phyloP scores from a whole-genome alignment of 1,140 invertebrate genomes.

The Drosophila jambulina region DNA sequence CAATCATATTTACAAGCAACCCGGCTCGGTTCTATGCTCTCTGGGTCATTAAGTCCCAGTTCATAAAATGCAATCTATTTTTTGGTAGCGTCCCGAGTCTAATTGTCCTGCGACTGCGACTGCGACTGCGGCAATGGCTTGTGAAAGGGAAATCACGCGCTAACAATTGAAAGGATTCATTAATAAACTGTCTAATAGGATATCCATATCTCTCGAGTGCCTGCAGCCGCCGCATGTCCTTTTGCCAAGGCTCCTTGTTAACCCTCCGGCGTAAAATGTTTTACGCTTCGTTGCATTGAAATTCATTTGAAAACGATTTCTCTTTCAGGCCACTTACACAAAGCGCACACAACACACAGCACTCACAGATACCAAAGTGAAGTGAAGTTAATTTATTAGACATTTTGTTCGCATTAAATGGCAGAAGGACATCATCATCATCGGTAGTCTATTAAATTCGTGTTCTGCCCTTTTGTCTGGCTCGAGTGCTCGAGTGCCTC shows the following conservation, averaged over 20 bases:
- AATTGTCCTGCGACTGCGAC: conserved; percentile 63
- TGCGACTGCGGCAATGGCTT: conserved; percentile 27
- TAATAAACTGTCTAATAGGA: conserved; percentile 83
- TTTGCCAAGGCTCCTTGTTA: conserved; percentile 62
- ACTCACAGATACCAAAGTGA: conserved; percentile 39
- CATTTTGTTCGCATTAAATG: conserved; percentile 82
- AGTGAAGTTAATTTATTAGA: conserved; percentile 85
- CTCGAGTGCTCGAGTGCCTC: conserved; percentile 62
- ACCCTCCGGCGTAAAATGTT: conserved; percentile 75
- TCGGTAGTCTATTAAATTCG: conserved; percentile 79
- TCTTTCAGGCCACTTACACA: conserved; percentile 80
- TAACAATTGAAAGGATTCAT: conserved; percentile 83
- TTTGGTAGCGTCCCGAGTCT: conserved; percentile 57
- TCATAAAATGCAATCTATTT: conserved; percentile 65
- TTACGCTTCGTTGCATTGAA: conserved; percentile 84
- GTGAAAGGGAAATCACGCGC: conserved; percentile 79
- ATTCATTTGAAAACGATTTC: conserved; percentile 84
- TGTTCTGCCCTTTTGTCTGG: conserved; percentile 74
- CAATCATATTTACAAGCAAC: conserved; percentile 73
- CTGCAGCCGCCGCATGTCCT: conserved; percentile 77
- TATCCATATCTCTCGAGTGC: conserved; percentile 68
- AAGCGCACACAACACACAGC: conserved; percentile 56
- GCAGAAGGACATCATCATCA: conserved; percentile 81
- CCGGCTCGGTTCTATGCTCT: conserved; percentile 48
- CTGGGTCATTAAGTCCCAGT: conserved; percentile 69